Conservation (phyloP, 2,888 invertebrate genomes). For the Perithous albicinctus region DNA sequence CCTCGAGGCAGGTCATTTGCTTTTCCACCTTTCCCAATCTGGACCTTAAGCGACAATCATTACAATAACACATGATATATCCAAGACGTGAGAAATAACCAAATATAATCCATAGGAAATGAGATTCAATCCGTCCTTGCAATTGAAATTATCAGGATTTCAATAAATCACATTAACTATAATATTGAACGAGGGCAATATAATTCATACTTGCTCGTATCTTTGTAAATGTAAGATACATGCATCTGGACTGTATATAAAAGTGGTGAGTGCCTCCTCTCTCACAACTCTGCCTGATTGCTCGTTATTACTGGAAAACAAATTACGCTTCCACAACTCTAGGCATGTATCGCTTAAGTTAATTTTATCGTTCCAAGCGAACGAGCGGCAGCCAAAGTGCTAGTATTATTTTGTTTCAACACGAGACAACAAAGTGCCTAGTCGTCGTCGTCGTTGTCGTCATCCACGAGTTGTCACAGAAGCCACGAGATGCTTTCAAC, state of each 20-base stretch:
- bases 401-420: constrained; percentile 2
- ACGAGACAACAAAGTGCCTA: neutral
- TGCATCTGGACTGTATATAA: constrained; percentile 4
- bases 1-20: constrained; percentile 11
- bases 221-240: neutral
- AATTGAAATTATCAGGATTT: neutral
- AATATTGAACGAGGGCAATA: neutral
- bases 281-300: constrained; percentile 19
- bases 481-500: constrained; percentile 19
- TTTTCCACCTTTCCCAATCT: neutral
- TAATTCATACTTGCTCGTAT: neutral
- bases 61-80: neutral
- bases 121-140: neutral
- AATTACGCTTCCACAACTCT: neutral
- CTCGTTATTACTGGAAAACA: constrained; percentile 34
- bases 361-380: constrained; percentile 14
- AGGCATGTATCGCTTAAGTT: constrained; percentile 1
- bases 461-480: constrained; percentile 7
- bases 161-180: neutral
- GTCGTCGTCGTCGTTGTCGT: neutral
- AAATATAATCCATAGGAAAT: neutral
- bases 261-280: neutral
- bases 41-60: neutral
- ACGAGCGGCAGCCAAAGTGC: neutral
- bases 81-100: neutral